Evolutionary conservation across 2,888 invertebrate species (phyloP).

Genomic region (Portevinia maculata): DNA sequence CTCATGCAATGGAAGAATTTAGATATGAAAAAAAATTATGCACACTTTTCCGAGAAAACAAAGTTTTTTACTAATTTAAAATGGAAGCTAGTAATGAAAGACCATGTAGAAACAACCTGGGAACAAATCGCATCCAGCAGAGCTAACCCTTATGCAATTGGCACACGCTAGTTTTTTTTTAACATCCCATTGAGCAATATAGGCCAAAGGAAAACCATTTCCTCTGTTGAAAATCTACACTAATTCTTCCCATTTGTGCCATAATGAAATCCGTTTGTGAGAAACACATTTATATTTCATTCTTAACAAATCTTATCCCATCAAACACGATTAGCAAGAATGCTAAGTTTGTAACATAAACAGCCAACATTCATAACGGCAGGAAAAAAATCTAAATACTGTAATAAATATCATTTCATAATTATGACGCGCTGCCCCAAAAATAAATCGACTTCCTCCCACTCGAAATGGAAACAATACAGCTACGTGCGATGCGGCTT

Average conservation of each 20-base stretch:
- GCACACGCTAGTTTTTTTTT: no score
- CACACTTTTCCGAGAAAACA: no score
- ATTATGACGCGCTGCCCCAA: slow-evolving; percentile 13
- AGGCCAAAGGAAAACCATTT: background rate
- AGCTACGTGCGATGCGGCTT: background rate
- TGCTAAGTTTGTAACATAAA: background rate
- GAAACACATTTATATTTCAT: slow-evolving; percentile 1
- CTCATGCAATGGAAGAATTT: no score
- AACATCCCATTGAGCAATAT: background rate
- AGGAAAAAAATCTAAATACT: slow-evolving; percentile 23
- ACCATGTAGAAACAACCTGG: no score
- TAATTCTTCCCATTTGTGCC: background rate
- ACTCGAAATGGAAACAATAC: slow-evolving; percentile 2
- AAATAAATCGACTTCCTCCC: slow-evolving; percentile 39
- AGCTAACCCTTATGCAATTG: no score
- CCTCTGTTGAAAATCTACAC: background rate
- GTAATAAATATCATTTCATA: slow-evolving; percentile 49
- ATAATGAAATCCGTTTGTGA: background rate
- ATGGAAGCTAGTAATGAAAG: no score
- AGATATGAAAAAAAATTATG: no score
- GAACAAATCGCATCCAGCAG: no score
- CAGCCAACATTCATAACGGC: background rate
- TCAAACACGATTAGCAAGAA: slow-evolving; percentile 1
- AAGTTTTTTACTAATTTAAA: no score
- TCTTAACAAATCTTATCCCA: slow-evolving; percentile 16